Base-by-base conservation (phyloP, 2,113 vertebrate genomes). In the Geococcyx californianus region DNA sequence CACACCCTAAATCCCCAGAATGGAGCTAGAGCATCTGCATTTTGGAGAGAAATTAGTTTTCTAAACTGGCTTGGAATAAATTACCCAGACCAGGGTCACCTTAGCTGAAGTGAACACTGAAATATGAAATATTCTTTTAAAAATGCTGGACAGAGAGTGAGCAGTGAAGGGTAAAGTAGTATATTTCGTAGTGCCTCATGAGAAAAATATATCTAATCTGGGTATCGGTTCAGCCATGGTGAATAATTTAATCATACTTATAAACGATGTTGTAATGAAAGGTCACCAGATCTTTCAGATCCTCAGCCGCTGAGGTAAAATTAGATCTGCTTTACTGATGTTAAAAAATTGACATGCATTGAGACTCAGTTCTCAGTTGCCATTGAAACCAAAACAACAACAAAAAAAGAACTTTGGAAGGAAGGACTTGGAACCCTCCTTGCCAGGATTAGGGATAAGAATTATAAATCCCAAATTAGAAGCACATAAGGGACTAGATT, bases 221-320 rank as follows among this genome's bases (percentile, higher is more conserved):
- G 74, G 63, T 92, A 82, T 77, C 92, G 84, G 24, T 63, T 96
- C 88, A 92, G 76, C 54, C 67, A 36, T 4, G 45, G 91, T 95
- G 94, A 95, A 93, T 93, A 96, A 97, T 96, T 97, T 96, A 96
- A 96, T 97, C 97, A 93, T 87, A 90, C 74, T 96, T 96, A 83
- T 91, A 97, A 96, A 95, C 94, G 96, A 79, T 29, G n/a, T 77
- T 75, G 83, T 77, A 91, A 81, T 40, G 68, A 95, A 97, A 97
- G 97, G 91, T 94, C 97, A 96, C 91, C 75, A 44, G 86, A 84
- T 95, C 92, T 93, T 79, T 92, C 84, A 94, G 75, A 52, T 44
- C 45, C 75, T 93, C 83, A 66, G 54, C 38, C 84, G 67, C 44
- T 42, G 54, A 55, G 58, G 76, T 83, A 66, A 96, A 94, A 95